A percentile compares a stretch with the other conserved stretches of the same genome.
Conservation (phyloP, 2,797 vertebrate species). For the Lepilemur septentrionalis region DNA sequence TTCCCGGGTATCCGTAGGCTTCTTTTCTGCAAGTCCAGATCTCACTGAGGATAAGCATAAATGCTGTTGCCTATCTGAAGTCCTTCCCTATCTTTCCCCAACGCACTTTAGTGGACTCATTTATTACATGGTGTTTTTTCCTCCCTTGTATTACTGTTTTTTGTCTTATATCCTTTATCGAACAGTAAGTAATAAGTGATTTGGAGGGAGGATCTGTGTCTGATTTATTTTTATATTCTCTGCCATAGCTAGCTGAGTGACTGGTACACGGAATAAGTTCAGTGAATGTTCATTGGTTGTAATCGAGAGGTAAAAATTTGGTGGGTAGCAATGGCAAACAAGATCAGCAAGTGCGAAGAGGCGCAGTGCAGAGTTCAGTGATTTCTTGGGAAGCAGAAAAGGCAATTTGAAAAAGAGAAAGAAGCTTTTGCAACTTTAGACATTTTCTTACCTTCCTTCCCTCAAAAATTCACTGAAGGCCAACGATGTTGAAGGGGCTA, state of each 20-base stretch:
- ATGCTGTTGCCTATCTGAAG: rapidly evolving
- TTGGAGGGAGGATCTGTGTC: not conserved
- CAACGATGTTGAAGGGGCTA: not conserved
- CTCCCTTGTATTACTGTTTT: not conserved
- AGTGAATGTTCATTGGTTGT: not conserved
- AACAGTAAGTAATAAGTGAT: not conserved
- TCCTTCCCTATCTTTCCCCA: not conserved
- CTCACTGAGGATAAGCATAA: not conserved
- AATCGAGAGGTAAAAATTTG: not conserved
- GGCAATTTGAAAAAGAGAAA: not conserved
- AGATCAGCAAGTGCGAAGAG: too few species aligned
- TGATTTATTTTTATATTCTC: not conserved
- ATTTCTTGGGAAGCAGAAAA: not conserved
- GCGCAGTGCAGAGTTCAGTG: not conserved
- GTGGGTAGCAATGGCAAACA: not conserved
- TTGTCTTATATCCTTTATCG: not conserved
- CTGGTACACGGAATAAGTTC: not conserved
- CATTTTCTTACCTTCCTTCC: not conserved
- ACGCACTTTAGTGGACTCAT: not conserved
- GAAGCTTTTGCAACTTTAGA: not conserved
- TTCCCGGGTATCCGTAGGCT: not conserved
- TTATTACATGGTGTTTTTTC: not conserved
- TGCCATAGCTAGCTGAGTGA: too few species aligned
- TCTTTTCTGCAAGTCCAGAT: not conserved
- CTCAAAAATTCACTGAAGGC: not conserved